phyloP scores from a whole-genome alignment of 2,797 vertebrate genomes.

The Mus spretus region DNA sequence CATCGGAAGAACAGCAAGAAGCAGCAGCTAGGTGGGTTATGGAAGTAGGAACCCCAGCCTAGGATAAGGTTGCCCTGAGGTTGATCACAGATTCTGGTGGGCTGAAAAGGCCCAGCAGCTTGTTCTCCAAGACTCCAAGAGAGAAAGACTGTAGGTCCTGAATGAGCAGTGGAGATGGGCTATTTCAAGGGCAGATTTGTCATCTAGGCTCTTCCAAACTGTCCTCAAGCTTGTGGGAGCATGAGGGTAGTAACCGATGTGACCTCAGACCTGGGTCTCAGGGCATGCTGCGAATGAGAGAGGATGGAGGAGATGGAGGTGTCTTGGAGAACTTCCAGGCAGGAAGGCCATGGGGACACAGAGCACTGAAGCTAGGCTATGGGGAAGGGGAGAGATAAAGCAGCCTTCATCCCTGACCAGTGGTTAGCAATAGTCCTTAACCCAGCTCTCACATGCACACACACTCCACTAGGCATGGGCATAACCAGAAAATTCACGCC shows the following conservation, averaged over 20 bases:
- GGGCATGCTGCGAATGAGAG: not conserved
- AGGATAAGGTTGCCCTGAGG: not conserved
- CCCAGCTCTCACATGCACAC: not conserved
- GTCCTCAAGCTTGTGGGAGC: not conserved
- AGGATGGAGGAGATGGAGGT: not conserved
- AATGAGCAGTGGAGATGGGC: not conserved
- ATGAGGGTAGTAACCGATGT: not conserved
- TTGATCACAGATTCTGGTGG: not conserved
- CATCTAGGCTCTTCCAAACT: not conserved
- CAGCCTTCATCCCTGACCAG: not conserved
- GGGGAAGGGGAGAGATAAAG: not conserved
- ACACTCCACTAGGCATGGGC: no score
- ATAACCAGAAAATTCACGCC: not conserved
- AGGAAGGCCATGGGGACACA: not conserved
- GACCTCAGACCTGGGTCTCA: not conserved
- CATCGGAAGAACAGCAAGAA: conserved; percentile 63
- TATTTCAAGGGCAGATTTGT: not conserved
- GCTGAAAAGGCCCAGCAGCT: not conserved
- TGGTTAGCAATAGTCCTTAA: not conserved
- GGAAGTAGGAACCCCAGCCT: accelerated
- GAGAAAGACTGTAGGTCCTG: not conserved
- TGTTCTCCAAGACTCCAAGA: not conserved
- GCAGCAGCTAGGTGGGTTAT: conserved; percentile 71
- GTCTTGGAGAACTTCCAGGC: not conserved
- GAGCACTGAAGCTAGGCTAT: not conserved